Base-by-base conservation (phyloP, 2,888 invertebrate species). In the Acanthopleura granulata region DNA sequence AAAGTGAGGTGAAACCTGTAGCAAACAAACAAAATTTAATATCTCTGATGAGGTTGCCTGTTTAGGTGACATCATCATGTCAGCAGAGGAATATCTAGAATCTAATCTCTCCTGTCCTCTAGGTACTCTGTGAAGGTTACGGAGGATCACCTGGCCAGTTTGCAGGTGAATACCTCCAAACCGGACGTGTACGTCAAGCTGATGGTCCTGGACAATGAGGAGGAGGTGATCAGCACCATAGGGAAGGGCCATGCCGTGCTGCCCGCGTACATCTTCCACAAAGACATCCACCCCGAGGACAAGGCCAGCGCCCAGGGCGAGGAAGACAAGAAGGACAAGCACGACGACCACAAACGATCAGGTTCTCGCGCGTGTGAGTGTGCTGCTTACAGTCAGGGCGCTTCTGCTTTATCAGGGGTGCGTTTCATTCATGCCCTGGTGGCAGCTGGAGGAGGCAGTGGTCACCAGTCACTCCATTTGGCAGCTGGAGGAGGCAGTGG, bases 121-220 rank as follows among this genome's bases (percentile, higher is more conserved):
- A 89, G 90, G 78, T 89, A 90, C 78, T 73, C 87, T 1, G 88
- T 90, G 51, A 88, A 86, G 74, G 89, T 89, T 25, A 81, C 79
- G 14, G 89, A 89, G 71, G 89, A 90, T 74, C 90, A 90, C 75
- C 78, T 90, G 71, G 84, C 83, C 50, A 88, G 87, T 73, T 79
- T 91, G 14, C 90, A 90, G 81, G 79, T 91, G 76, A 84, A 83
- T 72, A 89, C 90, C 0, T 90, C 90, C 18, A 89, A 89, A 75
- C 82, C 83, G 15, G 89, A 90, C 76, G 90, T 90, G 49, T 85
- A 88, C 75, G 81, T 90, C 74, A 87, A 87, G 74, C 86, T 91
- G 72, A 79, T 83, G n/a, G 83, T 89, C 0, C 81, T 89, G 61
- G 88, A 89, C 79, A 82, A 87, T 77, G 87, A 88, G 69, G 86